These are phyloP conservation scores for Phymastichus coffea DNA, from an alignment of 1,140 invertebrate genomes.

Conservation along the genomic window DNA sequence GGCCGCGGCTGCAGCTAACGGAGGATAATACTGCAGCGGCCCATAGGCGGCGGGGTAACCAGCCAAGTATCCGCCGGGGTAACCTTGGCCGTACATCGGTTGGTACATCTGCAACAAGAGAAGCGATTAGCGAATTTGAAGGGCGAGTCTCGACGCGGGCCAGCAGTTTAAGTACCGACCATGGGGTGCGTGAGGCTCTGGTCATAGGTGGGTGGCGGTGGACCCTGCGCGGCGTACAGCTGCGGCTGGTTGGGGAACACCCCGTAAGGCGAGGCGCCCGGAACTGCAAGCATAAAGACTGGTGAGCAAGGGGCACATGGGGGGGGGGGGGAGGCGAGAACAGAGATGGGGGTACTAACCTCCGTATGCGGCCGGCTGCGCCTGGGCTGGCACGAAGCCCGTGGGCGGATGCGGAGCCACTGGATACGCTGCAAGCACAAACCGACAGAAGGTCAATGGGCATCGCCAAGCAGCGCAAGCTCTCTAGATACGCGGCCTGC, in stretches of 20 bases:
- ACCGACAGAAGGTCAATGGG: conserved; percentile 18
- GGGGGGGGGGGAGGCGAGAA: not conserved
- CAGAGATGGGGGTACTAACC: conserved; percentile 43
- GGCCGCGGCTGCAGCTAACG: conserved; percentile 64
- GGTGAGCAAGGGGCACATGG: not conserved
- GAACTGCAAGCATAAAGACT: conserved; percentile 50
- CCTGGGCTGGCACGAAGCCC: conserved; percentile 57
- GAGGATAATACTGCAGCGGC: conserved; percentile 71
- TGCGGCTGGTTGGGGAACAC: conserved; percentile 63
- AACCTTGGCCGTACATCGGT: conserved; percentile 71
- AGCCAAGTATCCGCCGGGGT: conserved; percentile 66
- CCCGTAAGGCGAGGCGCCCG: conserved; percentile 65
- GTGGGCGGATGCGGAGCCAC: conserved; percentile 57
- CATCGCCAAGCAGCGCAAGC: too few relatives aligned
- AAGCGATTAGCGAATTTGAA: not conserved
- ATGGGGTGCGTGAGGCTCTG: conserved; percentile 66
- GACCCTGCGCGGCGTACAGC: conserved; percentile 58
- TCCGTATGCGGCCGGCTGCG: conserved; percentile 56
- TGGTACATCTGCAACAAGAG: conserved; percentile 64
- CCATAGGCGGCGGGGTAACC: conserved; percentile 74
- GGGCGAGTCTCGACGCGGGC: too few relatives aligned
- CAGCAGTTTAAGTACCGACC: conserved; percentile 43
- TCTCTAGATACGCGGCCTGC: too few relatives aligned
- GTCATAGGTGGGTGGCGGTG: conserved; percentile 65
- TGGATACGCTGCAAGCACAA: conserved; percentile 58